Conservation (phyloP, 2,888 invertebrate species). For the Pheosia tremula region DNA sequence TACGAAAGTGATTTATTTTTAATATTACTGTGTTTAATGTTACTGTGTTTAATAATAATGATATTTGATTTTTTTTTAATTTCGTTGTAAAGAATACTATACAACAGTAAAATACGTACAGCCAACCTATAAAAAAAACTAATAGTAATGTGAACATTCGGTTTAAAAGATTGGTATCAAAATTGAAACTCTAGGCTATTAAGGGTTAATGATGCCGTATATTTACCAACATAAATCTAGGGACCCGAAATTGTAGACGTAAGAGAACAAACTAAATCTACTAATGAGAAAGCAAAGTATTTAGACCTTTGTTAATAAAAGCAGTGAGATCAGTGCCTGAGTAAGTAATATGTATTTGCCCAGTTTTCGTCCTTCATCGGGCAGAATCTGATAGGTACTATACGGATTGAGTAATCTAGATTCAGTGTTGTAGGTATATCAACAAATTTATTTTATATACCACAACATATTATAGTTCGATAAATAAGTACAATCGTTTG, state of each 20-base stretch:
- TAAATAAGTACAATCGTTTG: neutral
- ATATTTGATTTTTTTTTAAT: no score
- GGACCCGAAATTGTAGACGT: neutral
- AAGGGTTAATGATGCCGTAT: slow-evolving; percentile 23
- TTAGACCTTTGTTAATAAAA: neutral
- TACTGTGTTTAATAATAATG: no score
- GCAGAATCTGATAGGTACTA: neutral
- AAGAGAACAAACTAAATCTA: neutral
- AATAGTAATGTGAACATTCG: no score
- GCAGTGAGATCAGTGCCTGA: neutral
- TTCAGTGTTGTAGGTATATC: neutral
- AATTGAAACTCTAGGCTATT: no score
- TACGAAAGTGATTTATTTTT: no score
- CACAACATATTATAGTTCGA: neutral
- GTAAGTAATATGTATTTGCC: neutral
- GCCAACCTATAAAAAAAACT: no score
- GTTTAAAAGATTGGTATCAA: no score
- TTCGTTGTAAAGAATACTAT: no score
- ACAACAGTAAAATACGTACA: no score
- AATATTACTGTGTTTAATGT: no score
- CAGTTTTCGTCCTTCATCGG: neutral
- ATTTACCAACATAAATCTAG: neutral
- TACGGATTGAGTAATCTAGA: neutral
- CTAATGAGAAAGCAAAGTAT: no score
- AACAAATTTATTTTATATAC: neutral